phyloP scores from a whole-genome alignment of 2,888 invertebrate genomes.

The Taphrorychus bicolor region DNA sequence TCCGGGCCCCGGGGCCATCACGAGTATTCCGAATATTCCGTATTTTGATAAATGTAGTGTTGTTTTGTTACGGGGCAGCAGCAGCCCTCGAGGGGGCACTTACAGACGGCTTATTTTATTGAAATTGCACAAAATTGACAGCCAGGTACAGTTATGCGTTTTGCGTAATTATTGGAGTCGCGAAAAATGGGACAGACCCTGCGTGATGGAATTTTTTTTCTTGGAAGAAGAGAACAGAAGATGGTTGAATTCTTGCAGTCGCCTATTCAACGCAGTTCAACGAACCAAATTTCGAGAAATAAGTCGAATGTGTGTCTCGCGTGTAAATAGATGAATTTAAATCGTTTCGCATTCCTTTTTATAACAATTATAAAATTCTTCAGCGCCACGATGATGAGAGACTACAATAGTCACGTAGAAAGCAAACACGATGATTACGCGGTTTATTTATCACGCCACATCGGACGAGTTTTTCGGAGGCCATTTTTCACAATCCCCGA shows the following conservation, averaged over 20 bases:
- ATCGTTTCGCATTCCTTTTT: background rate
- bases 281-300: constrained; percentile 4
- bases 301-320: background rate
- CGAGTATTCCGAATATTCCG: constrained; percentile 26
- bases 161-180: constrained; percentile 6
- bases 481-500: background rate
- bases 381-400: background rate
- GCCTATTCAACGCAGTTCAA: background rate
- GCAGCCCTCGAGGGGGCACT: constrained; percentile 22
- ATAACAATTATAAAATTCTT: constrained; percentile 8
- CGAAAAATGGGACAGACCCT: background rate
- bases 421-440: background rate
- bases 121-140: constrained; percentile 38
- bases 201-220: constrained; percentile 2
- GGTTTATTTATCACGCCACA: constrained; percentile 3
- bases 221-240: background rate
- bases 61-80: constrained; percentile 23
- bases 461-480: background rate
- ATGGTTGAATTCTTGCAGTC: too few species aligned
- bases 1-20: constrained; percentile 25
- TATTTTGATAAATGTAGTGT: constrained; percentile 35
- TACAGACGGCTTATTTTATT: constrained; percentile 36
- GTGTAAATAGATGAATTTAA: constrained; percentile 2
- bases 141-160: constrained; percentile 25
- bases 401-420: constrained; percentile 1